Conservation (phyloP, 2,113 vertebrate genomes). For the Chaenocephalus aceratus region DNA sequence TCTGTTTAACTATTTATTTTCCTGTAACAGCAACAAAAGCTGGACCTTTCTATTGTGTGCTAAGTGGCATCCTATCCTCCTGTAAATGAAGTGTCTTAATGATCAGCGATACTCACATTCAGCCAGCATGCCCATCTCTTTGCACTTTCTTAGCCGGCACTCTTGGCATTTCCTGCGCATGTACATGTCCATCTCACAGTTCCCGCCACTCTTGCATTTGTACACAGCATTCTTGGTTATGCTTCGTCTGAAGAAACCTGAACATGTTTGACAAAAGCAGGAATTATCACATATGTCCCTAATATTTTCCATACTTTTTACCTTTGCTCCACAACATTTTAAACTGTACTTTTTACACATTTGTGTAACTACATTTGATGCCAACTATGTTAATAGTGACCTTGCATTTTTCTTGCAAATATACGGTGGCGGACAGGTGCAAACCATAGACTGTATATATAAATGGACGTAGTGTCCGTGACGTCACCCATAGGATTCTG, state of each 20-base stretch:
- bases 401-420: too few species aligned
- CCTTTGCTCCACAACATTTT: neutral
- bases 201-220: slow-evolving; percentile 97
- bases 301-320: neutral
- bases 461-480: too few species aligned
- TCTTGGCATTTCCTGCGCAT: slow-evolving; percentile 99
- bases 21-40: slow-evolving; percentile 49
- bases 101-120: slow-evolving; percentile 90
- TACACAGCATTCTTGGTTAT: slow-evolving; percentile 99
- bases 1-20: slow-evolving; percentile 44
- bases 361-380: neutral
- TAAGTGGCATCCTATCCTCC: slow-evolving; percentile 42
- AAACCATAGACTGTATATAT: too few species aligned
- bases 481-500: too few species aligned
- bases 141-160: slow-evolving; percentile 96
- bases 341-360: neutral
- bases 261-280: neutral
- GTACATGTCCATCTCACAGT: slow-evolving; percentile 99
- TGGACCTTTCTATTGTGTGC: slow-evolving; percentile 32
- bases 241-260: slow-evolving; percentile 98
- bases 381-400: too few species aligned
- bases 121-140: slow-evolving; percentile 98
- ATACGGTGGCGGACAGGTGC: too few species aligned
- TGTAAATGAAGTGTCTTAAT: neutral
- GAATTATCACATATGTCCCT: neutral